Conservation (phyloP, 2,797 vertebrate genomes). For the Salmo trutta region DNA sequence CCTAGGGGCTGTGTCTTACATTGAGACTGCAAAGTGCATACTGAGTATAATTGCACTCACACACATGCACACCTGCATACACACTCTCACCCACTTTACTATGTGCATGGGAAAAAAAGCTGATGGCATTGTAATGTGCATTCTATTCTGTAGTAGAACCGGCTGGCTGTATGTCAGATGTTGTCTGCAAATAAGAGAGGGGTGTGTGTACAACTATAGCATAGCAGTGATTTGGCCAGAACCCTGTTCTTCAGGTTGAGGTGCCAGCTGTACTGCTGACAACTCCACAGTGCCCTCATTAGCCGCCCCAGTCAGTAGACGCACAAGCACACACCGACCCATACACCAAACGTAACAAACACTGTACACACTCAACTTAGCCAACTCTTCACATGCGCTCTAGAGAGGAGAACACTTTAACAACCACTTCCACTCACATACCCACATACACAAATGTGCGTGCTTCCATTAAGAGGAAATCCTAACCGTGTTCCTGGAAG, state of each 20-base stretch:
- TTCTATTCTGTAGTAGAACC: not conserved
- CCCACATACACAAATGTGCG: not conserved
- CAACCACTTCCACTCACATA: not conserved
- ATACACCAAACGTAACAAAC: not conserved
- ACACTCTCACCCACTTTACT: slow-evolving; percentile 5
- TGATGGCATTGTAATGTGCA: not conserved
- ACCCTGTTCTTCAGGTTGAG: slow-evolving; percentile 24
- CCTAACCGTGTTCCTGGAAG: too few species aligned
- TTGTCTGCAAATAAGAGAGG: not conserved
- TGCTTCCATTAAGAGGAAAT: too few species aligned
- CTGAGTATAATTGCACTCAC: not conserved
- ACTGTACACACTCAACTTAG: not conserved
- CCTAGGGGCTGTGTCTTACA: not conserved
- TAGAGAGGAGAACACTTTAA: not conserved
- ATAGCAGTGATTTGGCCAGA: not conserved
- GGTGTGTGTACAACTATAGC: not conserved
- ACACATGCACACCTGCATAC: not conserved
- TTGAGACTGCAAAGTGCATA: not conserved
- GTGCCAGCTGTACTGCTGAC: slow-evolving; percentile 27
- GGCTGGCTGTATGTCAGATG: not conserved
- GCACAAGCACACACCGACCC: not conserved
- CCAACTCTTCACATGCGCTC: too few species aligned
- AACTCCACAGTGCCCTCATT: not conserved
- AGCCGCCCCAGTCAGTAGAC: too few species aligned
- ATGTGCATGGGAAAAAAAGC: not conserved